Evolutionary conservation across 1,140 invertebrate species (phyloP).

Genomic region (Sarcophaga bullata): DNA sequence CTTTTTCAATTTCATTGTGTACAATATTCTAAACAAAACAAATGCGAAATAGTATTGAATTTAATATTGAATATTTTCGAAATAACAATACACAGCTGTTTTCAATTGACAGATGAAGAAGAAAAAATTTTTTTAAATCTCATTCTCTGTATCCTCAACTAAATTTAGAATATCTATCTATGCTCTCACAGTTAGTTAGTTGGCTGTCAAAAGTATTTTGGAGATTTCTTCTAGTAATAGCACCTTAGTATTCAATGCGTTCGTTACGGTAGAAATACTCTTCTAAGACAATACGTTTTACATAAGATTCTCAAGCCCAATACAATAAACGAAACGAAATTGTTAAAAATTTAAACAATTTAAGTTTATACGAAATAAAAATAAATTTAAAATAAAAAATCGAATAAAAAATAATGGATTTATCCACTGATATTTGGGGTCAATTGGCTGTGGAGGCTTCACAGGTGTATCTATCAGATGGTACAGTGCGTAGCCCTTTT

Average conservation of each 20-base stretch:
- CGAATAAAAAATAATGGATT: constrained; percentile 55
- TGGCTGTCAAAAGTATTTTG: background rate
- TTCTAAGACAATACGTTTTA: constrained; percentile 1
- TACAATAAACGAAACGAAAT: too few relatives aligned
- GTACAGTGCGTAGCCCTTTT: constrained; percentile 80
- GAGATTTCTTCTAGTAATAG: constrained; percentile 21
- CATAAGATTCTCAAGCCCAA: background rate
- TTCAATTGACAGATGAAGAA: background rate
- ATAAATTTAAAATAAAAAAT: background rate
- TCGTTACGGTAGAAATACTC: constrained; percentile 12
- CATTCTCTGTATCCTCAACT: background rate
- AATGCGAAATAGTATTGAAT: background rate
- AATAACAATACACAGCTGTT: constrained; percentile 28
- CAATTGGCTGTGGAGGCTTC: constrained; percentile 84
- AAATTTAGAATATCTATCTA: background rate
- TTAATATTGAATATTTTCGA: background rate
- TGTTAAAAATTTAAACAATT: too few relatives aligned
- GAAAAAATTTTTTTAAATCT: background rate
- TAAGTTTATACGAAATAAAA: background rate
- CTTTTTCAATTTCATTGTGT: background rate
- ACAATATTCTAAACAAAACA: constrained; percentile 33
- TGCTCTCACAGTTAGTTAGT: constrained; percentile 18
- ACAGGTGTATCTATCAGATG: constrained; percentile 84
- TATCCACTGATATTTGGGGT: constrained; percentile 74
- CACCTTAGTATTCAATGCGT: constrained; percentile 11